phyloP scores from a whole-genome alignment of 2,797 vertebrate species.

The Nannoperca australis region DNA sequence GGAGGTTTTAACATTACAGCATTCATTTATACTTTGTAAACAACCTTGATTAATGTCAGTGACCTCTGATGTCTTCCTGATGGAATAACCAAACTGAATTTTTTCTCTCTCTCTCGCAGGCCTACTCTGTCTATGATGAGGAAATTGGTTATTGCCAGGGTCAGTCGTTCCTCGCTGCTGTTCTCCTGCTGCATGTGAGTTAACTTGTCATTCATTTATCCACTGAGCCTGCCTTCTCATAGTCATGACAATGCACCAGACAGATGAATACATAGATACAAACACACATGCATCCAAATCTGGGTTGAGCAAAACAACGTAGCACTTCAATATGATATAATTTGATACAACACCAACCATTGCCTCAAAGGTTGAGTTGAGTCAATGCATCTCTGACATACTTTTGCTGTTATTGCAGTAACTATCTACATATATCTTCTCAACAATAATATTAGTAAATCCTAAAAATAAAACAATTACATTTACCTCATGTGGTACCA shows the following conservation, averaged over 20 bases:
- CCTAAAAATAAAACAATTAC: background rate
- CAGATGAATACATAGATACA: background rate
- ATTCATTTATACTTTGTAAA: background rate
- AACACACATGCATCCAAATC: background rate
- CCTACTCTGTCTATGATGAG: slow-evolving; percentile 97
- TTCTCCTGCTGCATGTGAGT: slow-evolving; percentile 97
- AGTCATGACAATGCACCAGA: background rate
- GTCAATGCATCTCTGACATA: background rate
- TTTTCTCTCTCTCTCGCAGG: slow-evolving; percentile 80
- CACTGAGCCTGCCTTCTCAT: background rate
- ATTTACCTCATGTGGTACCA: background rate
- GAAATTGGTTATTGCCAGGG: slow-evolving; percentile 99
- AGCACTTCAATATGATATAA: background rate
- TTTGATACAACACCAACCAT: background rate
- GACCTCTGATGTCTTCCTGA: background rate
- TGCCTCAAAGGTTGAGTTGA: background rate
- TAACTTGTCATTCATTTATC: slow-evolving; percentile 8
- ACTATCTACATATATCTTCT: background rate
- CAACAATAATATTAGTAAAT: background rate
- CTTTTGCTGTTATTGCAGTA: background rate
- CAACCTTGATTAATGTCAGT: background rate
- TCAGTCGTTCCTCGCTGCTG: slow-evolving; percentile 97
- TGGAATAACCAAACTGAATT: background rate
- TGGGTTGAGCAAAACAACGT: background rate
- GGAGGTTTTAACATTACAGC: background rate